Percentiles rank a stretch among this genome's conserved stretches.
phyloP scores from a whole-genome alignment of 2,113 vertebrate genomes.

The Menura novaehollandiae region DNA sequence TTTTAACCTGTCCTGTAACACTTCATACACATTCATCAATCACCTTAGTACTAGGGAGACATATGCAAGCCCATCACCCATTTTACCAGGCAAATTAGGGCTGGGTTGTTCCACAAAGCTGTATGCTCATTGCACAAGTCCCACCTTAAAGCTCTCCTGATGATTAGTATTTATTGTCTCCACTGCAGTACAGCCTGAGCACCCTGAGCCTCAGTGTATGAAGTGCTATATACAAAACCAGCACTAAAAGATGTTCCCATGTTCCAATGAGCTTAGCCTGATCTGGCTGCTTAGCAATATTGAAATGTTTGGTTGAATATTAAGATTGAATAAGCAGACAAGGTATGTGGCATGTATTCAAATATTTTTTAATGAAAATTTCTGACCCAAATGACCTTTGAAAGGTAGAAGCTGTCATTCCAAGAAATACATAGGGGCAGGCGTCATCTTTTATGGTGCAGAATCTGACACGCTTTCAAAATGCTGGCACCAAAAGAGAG shows the following conservation, averaged over 20 bases:
- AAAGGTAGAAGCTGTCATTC: constrained; percentile 49
- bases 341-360: constrained; percentile 38
- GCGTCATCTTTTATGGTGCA: not conserved
- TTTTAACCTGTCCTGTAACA: not conserved
- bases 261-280: not conserved
- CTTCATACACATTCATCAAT: not conserved
- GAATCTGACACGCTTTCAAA: not conserved
- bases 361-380: constrained; percentile 65
- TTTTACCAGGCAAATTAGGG: not conserved
- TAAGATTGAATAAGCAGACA: constrained; percentile 49
- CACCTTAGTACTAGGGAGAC: not conserved
- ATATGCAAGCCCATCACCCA: rapidly evolving
- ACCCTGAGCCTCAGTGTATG: not conserved
- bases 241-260: not conserved
- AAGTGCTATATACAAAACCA: constrained; percentile 4
- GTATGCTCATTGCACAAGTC: not conserved
- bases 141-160: not conserved
- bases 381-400: constrained; percentile 24
- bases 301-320: constrained; percentile 43
- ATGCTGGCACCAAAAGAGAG: not conserved
- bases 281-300: constrained; percentile 37
- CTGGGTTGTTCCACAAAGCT: not conserved
- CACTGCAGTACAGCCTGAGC: not conserved
- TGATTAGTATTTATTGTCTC: not conserved
- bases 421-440: not conserved